Evolutionary conservation across 2,113 vertebrate genomes (phyloP), one percentile per base, ranked within the genome.

Genomic region (Condylura cristata): DNA sequence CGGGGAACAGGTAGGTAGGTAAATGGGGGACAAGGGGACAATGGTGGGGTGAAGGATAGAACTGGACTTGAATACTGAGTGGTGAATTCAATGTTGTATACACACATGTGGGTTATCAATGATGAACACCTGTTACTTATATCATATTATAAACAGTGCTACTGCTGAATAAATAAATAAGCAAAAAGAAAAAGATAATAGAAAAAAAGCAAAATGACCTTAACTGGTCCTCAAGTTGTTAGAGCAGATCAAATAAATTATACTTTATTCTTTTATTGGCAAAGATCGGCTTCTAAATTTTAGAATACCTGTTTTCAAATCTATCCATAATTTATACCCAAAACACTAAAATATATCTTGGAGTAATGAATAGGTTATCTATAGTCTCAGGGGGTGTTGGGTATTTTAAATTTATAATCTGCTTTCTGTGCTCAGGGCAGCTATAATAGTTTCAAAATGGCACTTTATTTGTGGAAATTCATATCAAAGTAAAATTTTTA

Each of bases 391-490:
- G 8, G 8, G 30, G 10, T 80, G 3, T 14, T 89, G 60, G 17
- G 12, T 44, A 44, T 87, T 93, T 90, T 46, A 51, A 68, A 28
- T 83, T 34, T 41, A 53, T 56, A 53, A 60, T 34, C 24, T 83
- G 24, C 3, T 87, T 0, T 88, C 44, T 91, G 32, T 8, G 4
- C 22, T 34, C 34, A 12, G 14, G 65, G 44, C 10, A 65, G 37
- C 96, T 74, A 74, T 32, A 83, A 65, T 37, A 51, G 51, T 72
- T 91, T 84, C 39, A 71, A 78, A 74, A 12, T 74, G 46, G n/a
- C 24, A 76, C 68, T 93, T 91, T 51, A 78, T 46, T 88, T 65
- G 78, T 78, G 10, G 63, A 79, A 74, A 93, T 5, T 71, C 24
- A 20, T 11, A 37, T 17, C 2, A 86, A 84, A 86, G 12, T 65